These are phyloP conservation scores for Elymnias hypermnestra DNA, from an alignment of 1,140 invertebrate genomes.

Conservation along the genomic window DNA sequence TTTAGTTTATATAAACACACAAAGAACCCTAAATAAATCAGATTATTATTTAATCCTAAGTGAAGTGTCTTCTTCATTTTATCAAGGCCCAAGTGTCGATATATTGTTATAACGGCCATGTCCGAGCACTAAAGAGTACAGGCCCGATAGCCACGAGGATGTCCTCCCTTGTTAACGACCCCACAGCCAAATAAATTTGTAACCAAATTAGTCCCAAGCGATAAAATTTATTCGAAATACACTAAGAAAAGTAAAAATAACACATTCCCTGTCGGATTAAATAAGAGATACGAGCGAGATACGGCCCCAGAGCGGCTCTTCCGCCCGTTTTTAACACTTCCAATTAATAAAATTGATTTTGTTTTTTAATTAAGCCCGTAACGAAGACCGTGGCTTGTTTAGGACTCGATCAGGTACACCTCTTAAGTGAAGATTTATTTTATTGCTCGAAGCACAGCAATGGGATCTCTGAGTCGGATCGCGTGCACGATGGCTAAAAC, in stretches of 20 bases:
- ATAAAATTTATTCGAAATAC: constrained; percentile 75
- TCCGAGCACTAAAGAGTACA: constrained; percentile 63
- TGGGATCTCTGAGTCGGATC: constrained; percentile 43
- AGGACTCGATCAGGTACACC: constrained; percentile 56
- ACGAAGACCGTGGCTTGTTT: constrained; percentile 62
- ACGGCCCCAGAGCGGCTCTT: constrained; percentile 57
- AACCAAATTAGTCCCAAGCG: constrained; percentile 73
- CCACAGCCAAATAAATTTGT: constrained; percentile 74
- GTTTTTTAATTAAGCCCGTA: constrained; percentile 73
- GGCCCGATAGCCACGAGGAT: constrained; percentile 62
- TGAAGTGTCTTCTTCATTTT: constrained; percentile 70
- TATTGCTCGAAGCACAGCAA: constrained; percentile 65
- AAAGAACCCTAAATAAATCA: constrained; percentile 35
- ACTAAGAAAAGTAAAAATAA: constrained; percentile 72
- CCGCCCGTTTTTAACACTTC: constrained; percentile 75
- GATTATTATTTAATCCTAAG: constrained; percentile 72
- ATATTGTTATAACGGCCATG: constrained; percentile 69
- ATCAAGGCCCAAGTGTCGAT: constrained; percentile 67
- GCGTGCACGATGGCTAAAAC: constrained; percentile 44
- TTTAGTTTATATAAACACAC: too few relatives aligned
- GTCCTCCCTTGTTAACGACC: constrained; percentile 72
- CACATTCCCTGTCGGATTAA: constrained; percentile 73
- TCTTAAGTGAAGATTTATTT: constrained; percentile 73
- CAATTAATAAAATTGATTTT: constrained; percentile 76
- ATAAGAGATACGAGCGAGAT: constrained; percentile 71